phyloP scores from a whole-genome alignment of 2,113 vertebrate genomes.

The Taurulus bubalis region DNA sequence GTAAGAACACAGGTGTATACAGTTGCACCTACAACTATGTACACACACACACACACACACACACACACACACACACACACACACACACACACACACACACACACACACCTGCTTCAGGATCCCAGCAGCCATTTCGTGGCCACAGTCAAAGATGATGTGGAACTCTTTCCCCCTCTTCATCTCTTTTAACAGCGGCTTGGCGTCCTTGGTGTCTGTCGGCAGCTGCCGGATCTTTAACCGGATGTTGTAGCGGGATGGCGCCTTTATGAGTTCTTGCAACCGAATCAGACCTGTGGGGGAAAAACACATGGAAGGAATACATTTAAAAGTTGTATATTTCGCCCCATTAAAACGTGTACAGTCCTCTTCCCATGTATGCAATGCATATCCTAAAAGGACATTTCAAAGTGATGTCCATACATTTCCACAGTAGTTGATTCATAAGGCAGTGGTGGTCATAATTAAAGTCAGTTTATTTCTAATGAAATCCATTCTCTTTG shows the following conservation, averaged over 20 bases:
- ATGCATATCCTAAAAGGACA: conserved; percentile 16
- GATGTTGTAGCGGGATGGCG: conserved; percentile 96
- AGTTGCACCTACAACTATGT: neutral
- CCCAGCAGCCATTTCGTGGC: conserved; percentile 97
- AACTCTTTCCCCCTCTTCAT: conserved; percentile 99
- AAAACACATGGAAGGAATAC: conserved; percentile 41
- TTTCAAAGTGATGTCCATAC: conserved; percentile 30
- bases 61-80: conserved; percentile 17
- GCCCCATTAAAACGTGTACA: neutral
- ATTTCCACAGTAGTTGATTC: conserved; percentile 61
- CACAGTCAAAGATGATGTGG: conserved; percentile 98
- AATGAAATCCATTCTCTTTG: conserved; percentile 57
- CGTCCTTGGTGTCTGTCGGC: conserved; percentile 95
- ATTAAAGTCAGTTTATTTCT: conserved; percentile 66
- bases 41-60: neutral
- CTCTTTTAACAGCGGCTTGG: conserved; percentile 97
- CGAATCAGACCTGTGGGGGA: conserved; percentile 93
- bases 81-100: conserved; percentile 30
- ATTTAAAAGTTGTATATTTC: neutral
- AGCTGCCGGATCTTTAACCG: conserved; percentile 97
- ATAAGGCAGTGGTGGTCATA: conserved; percentile 46
- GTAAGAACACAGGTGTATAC: neutral
- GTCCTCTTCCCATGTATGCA: neutral
- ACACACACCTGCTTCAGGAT: conserved; percentile 94
- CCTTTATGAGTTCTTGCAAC: conserved; percentile 98